phyloP scores from a whole-genome alignment of 2,797 vertebrate species.

The Microctenopoma stevenorrisi region DNA sequence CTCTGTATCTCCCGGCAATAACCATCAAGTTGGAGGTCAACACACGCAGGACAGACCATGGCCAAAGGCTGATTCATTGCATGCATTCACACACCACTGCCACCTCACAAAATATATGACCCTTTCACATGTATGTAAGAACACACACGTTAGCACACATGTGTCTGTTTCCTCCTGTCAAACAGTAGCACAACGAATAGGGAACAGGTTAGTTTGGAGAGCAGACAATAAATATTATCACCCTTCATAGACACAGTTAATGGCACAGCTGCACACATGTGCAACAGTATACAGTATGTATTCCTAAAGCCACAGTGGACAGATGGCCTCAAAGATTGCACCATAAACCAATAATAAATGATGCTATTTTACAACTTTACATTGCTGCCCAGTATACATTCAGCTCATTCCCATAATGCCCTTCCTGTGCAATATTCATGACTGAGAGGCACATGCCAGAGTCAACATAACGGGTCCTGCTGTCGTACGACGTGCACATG shows the following conservation, averaged over 20 bases:
- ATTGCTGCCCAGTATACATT: neutral
- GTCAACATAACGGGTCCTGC: slow-evolving; percentile 44
- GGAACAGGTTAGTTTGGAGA: slow-evolving; percentile 59
- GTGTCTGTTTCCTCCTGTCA: slow-evolving; percentile 63
- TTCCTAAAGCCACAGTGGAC: slow-evolving; percentile 49
- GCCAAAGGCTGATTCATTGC: slow-evolving; percentile 54
- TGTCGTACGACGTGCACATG: slow-evolving; percentile 27
- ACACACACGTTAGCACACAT: slow-evolving; percentile 24
- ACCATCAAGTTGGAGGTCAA: slow-evolving; percentile 65
- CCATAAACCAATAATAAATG: slow-evolving; percentile 40
- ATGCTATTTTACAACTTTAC: slow-evolving; percentile 42
- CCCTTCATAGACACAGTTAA: slow-evolving; percentile 82
- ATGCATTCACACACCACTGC: neutral
- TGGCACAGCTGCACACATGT: slow-evolving; percentile 46
- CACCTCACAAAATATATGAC: slow-evolving; percentile 5
- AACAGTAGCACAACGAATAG: slow-evolving; percentile 61
- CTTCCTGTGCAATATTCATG: slow-evolving; percentile 58
- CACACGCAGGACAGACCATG: slow-evolving; percentile 43
- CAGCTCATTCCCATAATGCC: slow-evolving; percentile 51
- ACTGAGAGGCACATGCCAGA: slow-evolving; percentile 45
- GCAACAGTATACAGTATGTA: slow-evolving; percentile 20
- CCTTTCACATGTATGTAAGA: slow-evolving; percentile 13
- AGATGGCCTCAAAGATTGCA: slow-evolving; percentile 47
- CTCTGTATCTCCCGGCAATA: slow-evolving; percentile 35
- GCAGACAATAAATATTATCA: slow-evolving; percentile 77